Conservation (phyloP, 2,797 vertebrate species). For the Epinephelus malabaricus region DNA sequence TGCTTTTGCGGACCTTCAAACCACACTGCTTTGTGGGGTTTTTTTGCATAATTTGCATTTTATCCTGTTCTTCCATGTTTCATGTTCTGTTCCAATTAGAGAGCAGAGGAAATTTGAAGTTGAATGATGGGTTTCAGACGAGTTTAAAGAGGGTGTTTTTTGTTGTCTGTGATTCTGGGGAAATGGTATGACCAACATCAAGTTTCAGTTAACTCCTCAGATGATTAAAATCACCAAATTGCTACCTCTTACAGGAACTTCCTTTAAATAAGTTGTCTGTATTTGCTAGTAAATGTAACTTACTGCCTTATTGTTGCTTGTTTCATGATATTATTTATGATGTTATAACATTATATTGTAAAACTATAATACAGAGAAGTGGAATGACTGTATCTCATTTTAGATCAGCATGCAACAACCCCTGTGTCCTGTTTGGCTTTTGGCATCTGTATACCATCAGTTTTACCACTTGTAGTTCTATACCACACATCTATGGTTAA, state of each 20-base stretch:
- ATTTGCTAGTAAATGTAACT: not conserved
- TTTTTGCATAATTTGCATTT: not conserved
- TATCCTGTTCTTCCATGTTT: not conserved
- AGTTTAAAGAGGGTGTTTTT: not conserved
- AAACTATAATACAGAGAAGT: not conserved
- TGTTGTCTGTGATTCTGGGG: not conserved
- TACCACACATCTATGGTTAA: not conserved
- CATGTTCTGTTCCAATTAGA: not conserved
- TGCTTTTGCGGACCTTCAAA: not conserved
- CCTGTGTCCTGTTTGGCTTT: not conserved
- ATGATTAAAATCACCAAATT: not conserved
- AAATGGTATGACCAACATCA: slow-evolving; percentile 5
- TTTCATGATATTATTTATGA: too few species aligned
- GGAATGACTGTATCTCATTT: not conserved
- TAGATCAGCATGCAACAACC: not conserved
- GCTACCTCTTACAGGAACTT: not conserved
- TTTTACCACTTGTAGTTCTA: not conserved
- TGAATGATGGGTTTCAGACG: not conserved
- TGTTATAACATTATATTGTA: not conserved
- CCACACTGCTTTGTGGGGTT: not conserved
- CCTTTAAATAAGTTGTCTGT: not conserved
- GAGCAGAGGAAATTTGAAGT: not conserved
- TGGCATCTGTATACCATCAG: not conserved
- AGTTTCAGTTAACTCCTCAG: slow-evolving; percentile 5
- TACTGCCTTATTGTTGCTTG: not conserved